phyloP scores from a whole-genome alignment of 1,140 invertebrate species.

The Nasonia vitripennis region DNA sequence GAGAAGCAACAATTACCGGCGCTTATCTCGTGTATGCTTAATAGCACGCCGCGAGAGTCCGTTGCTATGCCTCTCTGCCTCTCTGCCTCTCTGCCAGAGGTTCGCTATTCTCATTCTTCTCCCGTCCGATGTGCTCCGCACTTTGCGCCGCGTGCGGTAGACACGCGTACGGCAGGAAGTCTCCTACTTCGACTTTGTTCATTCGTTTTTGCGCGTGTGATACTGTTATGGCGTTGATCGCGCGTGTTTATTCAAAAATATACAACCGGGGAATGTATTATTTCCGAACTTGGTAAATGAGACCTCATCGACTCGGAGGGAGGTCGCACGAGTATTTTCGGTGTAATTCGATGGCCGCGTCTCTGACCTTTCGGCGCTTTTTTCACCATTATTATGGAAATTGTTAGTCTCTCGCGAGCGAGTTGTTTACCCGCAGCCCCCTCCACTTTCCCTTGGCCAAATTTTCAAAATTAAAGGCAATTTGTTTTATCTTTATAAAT shows the following conservation, averaged over 20 bases:
- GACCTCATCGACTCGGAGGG: no score
- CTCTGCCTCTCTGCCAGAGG: not conserved
- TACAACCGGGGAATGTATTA: no score
- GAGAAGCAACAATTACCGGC: conserved; percentile 58
- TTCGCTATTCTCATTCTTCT: not conserved
- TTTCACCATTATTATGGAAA: conserved; percentile 7
- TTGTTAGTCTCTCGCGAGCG: not conserved
- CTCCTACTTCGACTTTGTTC: no score
- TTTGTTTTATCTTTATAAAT: not conserved
- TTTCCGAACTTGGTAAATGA: no score
- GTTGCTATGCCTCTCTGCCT: not conserved
- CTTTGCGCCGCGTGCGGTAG: no score
- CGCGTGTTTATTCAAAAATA: no score
- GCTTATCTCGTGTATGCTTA: conserved; percentile 59
- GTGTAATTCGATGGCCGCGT: conserved; percentile 39
- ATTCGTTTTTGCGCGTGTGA: no score
- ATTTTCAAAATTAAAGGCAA: conserved; percentile 14
- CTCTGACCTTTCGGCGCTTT: not conserved
- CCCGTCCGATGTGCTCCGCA: not conserved
- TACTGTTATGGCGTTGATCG: no score
- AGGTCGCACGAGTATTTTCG: not conserved
- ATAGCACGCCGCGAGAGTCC: conserved; percentile 52
- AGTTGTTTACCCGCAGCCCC: not conserved
- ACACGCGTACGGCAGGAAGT: no score
- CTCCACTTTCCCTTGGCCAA: not conserved